Evolutionary conservation across 2,797 vertebrate species (phyloP), one percentile per base, ranked within the genome.

Genomic region (Myripristis murdjan): DNA sequence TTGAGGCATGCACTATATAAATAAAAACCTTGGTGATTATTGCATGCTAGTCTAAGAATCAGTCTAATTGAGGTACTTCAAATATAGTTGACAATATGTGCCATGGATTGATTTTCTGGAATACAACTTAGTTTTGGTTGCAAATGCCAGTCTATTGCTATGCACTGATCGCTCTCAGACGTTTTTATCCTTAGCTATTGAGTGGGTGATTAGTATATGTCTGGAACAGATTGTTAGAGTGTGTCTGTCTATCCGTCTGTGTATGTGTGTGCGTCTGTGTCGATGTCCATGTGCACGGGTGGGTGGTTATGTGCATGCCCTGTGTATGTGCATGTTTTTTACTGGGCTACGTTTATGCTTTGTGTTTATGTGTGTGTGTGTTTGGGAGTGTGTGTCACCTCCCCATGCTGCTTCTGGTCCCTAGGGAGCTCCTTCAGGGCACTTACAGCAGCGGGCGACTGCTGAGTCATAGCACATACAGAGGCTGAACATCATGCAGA

Each of bases 391-490:
- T 64, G 60, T 63, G 26, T 58, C 59, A 79, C 61, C 72, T 47
- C 62, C 58, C 47, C 76, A 65, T 76, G 49, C 72, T 81, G 75
- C 70, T 68, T 75, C 48, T 56, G 43, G 61, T 86, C 87, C 67
- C 80, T 49, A 24, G 82, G 77, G 82, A 83, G 81, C 74, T 81
- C 80, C 87, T 83, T 48, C 77, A 77, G 83, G 90, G 86, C 67
- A 43, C 72, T 81, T 85, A 83, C 70, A 72, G 78, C 71, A 81
- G 66, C 64, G 33, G 61, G 48, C 9, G 12, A 77, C 76, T 89
- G 89, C 88, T 87, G 91, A 94, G 87, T 92, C 91, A 91, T 70
- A 77, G 75, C 67, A 59, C 77, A 66, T 56, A 56, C 83, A 65
- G 64, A 73, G 87, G 58, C 81, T 66, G 59, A 89, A 80, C 77